phyloP scores from a whole-genome alignment of 2,888 invertebrate genomes.

The Julus scandinavius region DNA sequence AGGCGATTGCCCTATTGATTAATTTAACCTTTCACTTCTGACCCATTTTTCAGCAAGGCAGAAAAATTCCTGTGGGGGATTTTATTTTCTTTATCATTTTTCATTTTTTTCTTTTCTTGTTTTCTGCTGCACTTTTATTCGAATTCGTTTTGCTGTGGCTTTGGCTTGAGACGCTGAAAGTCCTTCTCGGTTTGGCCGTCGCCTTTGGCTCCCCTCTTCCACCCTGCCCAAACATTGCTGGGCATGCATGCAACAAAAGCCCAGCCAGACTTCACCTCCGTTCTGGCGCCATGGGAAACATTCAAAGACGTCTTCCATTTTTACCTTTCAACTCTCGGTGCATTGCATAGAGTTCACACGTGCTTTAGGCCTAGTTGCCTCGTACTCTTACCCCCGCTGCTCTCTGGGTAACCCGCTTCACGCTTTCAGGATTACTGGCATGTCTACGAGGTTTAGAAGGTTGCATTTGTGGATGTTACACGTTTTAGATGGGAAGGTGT shows the following conservation, averaged over 20 bases:
- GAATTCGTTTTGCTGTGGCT: constrained; percentile 6
- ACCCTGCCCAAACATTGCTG: constrained; percentile 21
- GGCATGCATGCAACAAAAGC: not conserved
- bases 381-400: not conserved
- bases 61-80: not conserved
- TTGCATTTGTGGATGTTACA: not conserved
- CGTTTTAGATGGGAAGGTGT: not conserved
- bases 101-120: not conserved
- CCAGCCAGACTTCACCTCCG: constrained; percentile 33
- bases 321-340: constrained; percentile 27
- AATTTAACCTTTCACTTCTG: not conserved
- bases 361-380: not conserved
- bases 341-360: not conserved
- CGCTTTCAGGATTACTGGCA: not conserved
- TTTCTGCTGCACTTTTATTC: not conserved
- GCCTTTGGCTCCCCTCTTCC: not conserved
- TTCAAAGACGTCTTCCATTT: constrained; percentile 20
- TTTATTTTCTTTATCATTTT: not conserved
- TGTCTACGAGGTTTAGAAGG: not conserved
- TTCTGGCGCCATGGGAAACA: constrained; percentile 13
- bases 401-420: constrained; percentile 1
- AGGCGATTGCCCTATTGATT: not conserved
- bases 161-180: not conserved
- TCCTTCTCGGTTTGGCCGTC: not conserved
- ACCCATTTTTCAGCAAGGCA: not conserved